Conservation (phyloP, 2,113 vertebrate species). For the Cyprinus carpio region DNA sequence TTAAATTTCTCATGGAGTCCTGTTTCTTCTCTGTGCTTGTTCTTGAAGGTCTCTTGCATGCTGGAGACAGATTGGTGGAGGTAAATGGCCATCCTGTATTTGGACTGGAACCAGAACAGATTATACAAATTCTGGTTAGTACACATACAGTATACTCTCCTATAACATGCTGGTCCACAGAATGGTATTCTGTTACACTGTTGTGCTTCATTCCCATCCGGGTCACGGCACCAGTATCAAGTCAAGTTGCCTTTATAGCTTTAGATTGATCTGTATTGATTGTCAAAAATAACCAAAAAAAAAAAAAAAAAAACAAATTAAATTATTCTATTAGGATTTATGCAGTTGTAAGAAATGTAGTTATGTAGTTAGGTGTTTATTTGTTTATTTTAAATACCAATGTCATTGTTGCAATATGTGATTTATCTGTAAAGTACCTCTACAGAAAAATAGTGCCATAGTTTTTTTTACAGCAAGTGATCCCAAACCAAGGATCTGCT, state of each 20-base stretch:
- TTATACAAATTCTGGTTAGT: conserved; percentile 91
- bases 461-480: too few species aligned
- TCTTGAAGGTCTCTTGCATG: conserved; percentile 84
- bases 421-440: neutral
- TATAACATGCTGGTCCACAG: neutral
- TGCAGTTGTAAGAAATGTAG: neutral
- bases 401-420: neutral
- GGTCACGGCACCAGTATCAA: neutral
- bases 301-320: too few species aligned
- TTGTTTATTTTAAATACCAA: neutral
- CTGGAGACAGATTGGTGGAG: conserved; percentile 93
- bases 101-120: conserved; percentile 93
- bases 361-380: neutral
- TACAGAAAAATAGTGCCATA: too few species aligned
- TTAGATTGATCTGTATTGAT: neutral
- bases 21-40: neutral
- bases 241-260: neutral
- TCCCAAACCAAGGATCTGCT: too few species aligned
- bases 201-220: neutral
- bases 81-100: conserved; percentile 90
- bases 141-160: neutral
- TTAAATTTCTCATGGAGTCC: neutral
- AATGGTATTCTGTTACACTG: neutral
- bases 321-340: too few species aligned
- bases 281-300: too few species aligned